Evolutionary conservation across 2,888 invertebrate species (phyloP).

Genomic region (Aplocera efformata): DNA sequence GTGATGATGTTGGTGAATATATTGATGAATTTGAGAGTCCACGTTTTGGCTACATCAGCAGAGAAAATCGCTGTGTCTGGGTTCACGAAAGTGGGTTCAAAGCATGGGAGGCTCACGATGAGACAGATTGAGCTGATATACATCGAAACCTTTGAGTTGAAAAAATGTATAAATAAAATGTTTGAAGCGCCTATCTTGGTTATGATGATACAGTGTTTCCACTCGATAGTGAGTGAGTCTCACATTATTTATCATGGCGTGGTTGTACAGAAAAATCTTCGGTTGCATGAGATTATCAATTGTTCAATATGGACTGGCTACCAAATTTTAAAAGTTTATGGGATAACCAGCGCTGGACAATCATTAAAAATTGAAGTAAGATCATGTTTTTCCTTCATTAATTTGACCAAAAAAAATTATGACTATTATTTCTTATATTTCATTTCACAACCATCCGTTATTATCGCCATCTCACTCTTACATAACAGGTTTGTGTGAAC

Average conservation of each 20-base stretch:
- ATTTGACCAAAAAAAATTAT: too few relatives aligned
- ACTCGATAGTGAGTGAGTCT: conserved; percentile 57
- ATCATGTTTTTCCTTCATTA: background rate
- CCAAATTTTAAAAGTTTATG: conserved; percentile 58
- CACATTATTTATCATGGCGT: conserved; percentile 61
- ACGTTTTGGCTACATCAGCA: conserved; percentile 26
- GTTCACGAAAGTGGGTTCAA: conserved; percentile 34
- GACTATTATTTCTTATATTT: too few relatives aligned
- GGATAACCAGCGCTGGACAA: conserved; percentile 49
- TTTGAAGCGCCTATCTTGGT: conserved; percentile 57
- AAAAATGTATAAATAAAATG: conserved; percentile 45
- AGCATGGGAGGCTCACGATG: conserved; percentile 33
- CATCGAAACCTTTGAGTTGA: conserved; percentile 46
- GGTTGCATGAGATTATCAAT: conserved; percentile 49
- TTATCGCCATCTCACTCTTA: too few relatives aligned
- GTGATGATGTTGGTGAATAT: conserved; percentile 46
- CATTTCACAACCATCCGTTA: too few relatives aligned
- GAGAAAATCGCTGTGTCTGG: conserved; percentile 27
- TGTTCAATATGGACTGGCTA: conserved; percentile 59
- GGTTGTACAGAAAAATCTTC: conserved; percentile 34
- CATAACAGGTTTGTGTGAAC: too few relatives aligned
- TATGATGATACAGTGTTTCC: conserved; percentile 57
- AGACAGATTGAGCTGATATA: conserved; percentile 50
- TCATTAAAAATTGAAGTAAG: conserved; percentile 50
- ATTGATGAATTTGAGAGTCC: conserved; percentile 42